Percentiles rank a stretch among this genome's conserved stretches.
These are phyloP conservation scores for Sparus aurata DNA, from an alignment of 2,797 vertebrate species.

Conservation along the genomic window DNA sequence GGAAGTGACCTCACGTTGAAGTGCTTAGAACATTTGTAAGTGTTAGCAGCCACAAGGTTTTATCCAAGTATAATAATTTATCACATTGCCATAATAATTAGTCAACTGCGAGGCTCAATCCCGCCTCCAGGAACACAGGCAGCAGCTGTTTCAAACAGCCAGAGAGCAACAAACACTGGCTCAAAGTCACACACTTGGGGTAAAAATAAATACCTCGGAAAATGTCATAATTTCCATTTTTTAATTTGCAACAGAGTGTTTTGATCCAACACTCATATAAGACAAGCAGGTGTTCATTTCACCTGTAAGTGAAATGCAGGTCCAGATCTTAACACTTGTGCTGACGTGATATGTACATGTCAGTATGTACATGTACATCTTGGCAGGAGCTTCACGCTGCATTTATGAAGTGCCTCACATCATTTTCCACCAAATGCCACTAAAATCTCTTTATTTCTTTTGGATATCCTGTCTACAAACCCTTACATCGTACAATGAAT, in stretches of 20 bases:
- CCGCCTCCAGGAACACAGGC: slow-evolving; percentile 43
- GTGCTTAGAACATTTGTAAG: neutral
- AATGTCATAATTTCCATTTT: slow-evolving; percentile 15
- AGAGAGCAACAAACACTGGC: slow-evolving; percentile 29
- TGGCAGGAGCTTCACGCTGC: neutral
- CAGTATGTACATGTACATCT: too few relatives aligned
- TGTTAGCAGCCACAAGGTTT: slow-evolving; percentile 24
- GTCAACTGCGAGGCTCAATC: slow-evolving; percentile 25
- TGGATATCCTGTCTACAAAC: neutral
- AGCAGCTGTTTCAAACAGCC: slow-evolving; percentile 49
- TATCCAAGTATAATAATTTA: slow-evolving; percentile 47
- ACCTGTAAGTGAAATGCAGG: neutral
- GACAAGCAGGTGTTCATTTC: neutral
- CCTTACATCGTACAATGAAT: neutral
- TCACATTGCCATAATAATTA: slow-evolving; percentile 60
- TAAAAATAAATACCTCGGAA: slow-evolving; percentile 18
- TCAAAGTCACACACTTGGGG: slow-evolving; percentile 9
- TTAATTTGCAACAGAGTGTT: slow-evolving; percentile 1
- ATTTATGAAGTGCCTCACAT: neutral
- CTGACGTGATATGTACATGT: neutral
- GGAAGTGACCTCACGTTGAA: slow-evolving; percentile 6
- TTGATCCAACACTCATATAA: neutral
- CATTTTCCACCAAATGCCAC: neutral
- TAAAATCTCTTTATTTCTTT: neutral
- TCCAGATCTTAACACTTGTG: neutral